phyloP scores from a whole-genome alignment of 2,797 vertebrate species.

The Scomberomorus guttatus region DNA sequence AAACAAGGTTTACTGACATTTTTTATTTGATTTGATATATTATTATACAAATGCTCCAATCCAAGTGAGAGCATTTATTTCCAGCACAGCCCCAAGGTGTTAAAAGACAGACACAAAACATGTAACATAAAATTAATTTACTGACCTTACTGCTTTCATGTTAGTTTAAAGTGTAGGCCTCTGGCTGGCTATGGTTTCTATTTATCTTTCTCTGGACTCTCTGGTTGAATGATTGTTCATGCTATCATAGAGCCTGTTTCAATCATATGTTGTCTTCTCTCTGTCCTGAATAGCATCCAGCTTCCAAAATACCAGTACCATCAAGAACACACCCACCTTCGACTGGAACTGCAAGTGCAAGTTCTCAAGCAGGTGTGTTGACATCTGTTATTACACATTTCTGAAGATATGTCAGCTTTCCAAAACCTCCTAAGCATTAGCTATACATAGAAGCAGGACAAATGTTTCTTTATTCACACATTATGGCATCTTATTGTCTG shows the following conservation, averaged over 20 bases:
- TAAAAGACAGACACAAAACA: too few species aligned
- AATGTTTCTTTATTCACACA: not conserved
- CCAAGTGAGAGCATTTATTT: too few species aligned
- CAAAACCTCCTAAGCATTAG: not conserved
- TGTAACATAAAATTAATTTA: not conserved
- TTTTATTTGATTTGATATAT: too few species aligned
- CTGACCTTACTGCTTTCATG: not conserved
- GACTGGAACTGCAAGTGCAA: conserved; percentile 47
- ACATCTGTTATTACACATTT: not conserved
- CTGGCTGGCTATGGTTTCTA: not conserved
- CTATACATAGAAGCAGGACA: not conserved
- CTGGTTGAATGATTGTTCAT: not conserved
- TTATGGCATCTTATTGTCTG: too few species aligned
- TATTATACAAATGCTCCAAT: too few species aligned
- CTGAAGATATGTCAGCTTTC: not conserved
- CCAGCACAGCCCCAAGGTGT: too few species aligned
- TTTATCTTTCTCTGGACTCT: too few species aligned
- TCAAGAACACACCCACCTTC: conserved; percentile 43
- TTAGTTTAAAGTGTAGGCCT: not conserved
- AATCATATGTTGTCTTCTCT: not conserved
- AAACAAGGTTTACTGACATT: not conserved
- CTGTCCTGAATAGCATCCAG: conserved; percentile 32
- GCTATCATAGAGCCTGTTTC: not conserved
- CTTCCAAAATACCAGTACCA: conserved; percentile 60
- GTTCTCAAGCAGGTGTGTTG: conserved; percentile 38